Percentiles rank a stretch among this genome's conserved stretches.
These are phyloP conservation scores for Anarrhichthys ocellatus DNA, from an alignment of 2,113 vertebrate genomes.

Conservation along the genomic window DNA sequence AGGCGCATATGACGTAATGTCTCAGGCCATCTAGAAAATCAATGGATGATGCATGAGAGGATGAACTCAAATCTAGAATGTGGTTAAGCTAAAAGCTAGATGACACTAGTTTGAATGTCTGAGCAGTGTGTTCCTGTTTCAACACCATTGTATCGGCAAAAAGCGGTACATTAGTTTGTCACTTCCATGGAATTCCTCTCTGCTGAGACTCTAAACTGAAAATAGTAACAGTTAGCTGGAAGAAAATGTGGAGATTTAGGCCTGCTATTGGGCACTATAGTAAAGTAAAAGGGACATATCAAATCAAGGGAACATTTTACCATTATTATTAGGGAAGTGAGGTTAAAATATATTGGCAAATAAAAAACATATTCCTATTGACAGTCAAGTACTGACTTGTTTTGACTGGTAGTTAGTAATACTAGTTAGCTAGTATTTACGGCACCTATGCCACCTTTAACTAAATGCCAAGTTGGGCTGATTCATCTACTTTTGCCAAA, in stretches of 20 bases:
- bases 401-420: neutral
- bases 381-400: neutral
- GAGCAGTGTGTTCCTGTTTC: slow-evolving; percentile 45
- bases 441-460: neutral
- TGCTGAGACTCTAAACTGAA: neutral
- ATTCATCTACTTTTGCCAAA: neutral
- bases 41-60: slow-evolving; percentile 47
- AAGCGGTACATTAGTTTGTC: slow-evolving; percentile 12
- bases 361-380: no score
- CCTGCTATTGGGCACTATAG: neutral
- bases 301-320: neutral
- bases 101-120: slow-evolving; percentile 45
- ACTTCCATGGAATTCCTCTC: slow-evolving; percentile 6
- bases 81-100: slow-evolving; percentile 61
- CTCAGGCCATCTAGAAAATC: slow-evolving; percentile 60
- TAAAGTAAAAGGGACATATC: neutral
- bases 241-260: neutral
- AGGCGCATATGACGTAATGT: slow-evolving; percentile 52
- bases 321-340: neutral
- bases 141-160: neutral
- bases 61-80: slow-evolving; percentile 27
- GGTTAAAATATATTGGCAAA: neutral
- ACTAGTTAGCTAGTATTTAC: neutral
- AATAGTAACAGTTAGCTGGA: neutral
- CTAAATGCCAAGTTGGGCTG: neutral